Evolutionary conservation across 2,888 invertebrate species (phyloP), one percentile per base, ranked within the genome.

Genomic region (Netelia fuscicornis): DNA sequence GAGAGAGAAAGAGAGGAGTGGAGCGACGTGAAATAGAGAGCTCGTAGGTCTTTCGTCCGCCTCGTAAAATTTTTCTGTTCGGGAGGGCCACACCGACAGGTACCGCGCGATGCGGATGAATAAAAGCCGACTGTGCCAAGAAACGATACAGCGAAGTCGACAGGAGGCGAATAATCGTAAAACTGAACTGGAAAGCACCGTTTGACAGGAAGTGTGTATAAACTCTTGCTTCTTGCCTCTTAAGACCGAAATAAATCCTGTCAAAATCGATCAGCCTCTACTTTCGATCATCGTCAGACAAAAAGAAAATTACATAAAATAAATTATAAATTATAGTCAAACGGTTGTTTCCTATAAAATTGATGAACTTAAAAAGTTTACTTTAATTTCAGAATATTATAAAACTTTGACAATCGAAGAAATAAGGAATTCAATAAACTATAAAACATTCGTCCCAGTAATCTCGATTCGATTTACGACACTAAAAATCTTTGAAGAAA

Each of bases 161-260:
- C n/a, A 20, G 54, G 54, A 30, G 17, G 85, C 81, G 88, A 88
- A 90, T 90, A 90, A 90, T 90, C 90, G 89, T 90, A 90, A 90
- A 90, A 90, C 86, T 89, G 84, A 83, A 88, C 89, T 90, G 90
- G 86, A 90, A 90, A 89, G 89, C 64, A 48, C 70, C 23, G 54
- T 70, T 70, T 87, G 91, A 88, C 92, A 92, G 92, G 92, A 92
- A 92, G 92, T 92, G 90, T 92, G 11, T 56, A 58, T 42, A 37
- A 48, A 48, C 11, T 10, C 48, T 1, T 13, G 48, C 2, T 48
- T 48, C 56, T n/a, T n/a, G 20, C 20, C 56, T 56, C 56, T 17
- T 20, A 17, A 5, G 52, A 52, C 0, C 17, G 68, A 17, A 60
- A 87, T 89, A 89, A 89, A 90, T 91, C 91, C 91, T 92, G 91